phyloP scores from a whole-genome alignment of 1,140 invertebrate species.

The Ctenoplectra terminalis region DNA sequence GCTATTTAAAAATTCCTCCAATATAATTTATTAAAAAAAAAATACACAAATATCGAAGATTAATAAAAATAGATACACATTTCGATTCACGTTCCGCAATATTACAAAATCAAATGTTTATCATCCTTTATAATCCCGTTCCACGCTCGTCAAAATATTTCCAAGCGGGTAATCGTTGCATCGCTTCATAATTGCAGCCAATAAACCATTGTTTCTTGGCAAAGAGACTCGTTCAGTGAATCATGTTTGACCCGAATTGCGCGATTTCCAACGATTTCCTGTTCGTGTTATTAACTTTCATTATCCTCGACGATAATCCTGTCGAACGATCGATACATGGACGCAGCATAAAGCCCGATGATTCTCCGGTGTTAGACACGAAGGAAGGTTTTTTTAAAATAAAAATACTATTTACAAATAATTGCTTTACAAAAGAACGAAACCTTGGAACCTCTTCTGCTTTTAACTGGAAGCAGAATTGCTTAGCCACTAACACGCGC shows the following conservation, averaged over 20 bases:
- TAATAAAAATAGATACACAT: background rate
- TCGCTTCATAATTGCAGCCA: constrained; percentile 16
- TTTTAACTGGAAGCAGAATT: too few species aligned
- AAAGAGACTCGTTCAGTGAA: background rate
- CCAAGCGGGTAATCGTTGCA: background rate
- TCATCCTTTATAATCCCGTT: background rate
- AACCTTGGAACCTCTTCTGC: too few species aligned
- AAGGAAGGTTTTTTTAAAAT: too few species aligned
- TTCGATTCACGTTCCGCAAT: too few species aligned
- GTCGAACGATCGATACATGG: background rate
- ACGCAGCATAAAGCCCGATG: background rate
- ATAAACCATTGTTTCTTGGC: constrained; percentile 22
- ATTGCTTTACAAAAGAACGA: too few species aligned
- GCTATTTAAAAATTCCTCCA: too few species aligned
- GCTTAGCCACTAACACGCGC: background rate
- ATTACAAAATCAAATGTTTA: background rate
- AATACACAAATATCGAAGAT: background rate
- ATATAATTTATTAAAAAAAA: background rate
- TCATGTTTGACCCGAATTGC: constrained; percentile 3
- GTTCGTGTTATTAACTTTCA: background rate
- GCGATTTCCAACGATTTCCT: constrained; percentile 2
- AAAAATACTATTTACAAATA: too few species aligned
- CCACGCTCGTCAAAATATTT: background rate
- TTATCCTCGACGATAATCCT: background rate
- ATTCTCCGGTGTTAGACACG: too few species aligned